These are phyloP conservation scores for Proctacanthus coquilletti DNA, from an alignment of 1,140 invertebrate genomes.

Conservation along the genomic window DNA sequence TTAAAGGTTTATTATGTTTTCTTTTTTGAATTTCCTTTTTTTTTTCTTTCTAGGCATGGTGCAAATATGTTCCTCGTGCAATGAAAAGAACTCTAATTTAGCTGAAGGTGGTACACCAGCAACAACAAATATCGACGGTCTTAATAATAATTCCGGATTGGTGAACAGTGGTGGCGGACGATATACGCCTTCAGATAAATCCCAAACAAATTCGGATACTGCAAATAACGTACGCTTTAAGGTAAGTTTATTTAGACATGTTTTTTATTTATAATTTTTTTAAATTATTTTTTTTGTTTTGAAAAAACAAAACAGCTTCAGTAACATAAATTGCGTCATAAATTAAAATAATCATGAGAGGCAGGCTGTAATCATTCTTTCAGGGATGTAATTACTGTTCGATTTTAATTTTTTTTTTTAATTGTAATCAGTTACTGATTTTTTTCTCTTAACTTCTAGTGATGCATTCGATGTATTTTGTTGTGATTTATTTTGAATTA, in stretches of 20 bases:
- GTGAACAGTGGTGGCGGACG: slow-evolving; percentile 11
- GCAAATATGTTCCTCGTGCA: slow-evolving; percentile 69
- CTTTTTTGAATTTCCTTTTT: background rate
- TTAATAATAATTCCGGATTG: slow-evolving; percentile 2
- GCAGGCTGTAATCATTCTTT: no score
- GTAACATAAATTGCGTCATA: no score
- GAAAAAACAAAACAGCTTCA: no score
- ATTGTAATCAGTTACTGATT: no score
- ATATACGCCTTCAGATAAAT: slow-evolving; percentile 26
- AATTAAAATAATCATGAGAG: no score
- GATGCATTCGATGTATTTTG: no score
- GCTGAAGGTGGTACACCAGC: slow-evolving; percentile 18
- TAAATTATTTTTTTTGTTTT: no score
- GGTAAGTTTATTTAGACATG: slow-evolving; percentile 10
- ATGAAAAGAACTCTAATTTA: slow-evolving; percentile 22
- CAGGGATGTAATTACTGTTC: no score
- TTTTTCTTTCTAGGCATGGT: slow-evolving; percentile 42
- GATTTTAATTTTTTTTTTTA: no score
- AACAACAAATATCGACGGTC: background rate
- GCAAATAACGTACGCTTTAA: slow-evolving; percentile 28
- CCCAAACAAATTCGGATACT: slow-evolving; percentile 25
- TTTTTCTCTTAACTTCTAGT: no score
- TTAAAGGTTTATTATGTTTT: background rate
- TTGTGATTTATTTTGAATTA: no score
- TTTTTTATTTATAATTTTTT: background rate